Evolutionary conservation across 2,113 vertebrate species (phyloP).

Genomic region (Hippopotamus amphibius): DNA sequence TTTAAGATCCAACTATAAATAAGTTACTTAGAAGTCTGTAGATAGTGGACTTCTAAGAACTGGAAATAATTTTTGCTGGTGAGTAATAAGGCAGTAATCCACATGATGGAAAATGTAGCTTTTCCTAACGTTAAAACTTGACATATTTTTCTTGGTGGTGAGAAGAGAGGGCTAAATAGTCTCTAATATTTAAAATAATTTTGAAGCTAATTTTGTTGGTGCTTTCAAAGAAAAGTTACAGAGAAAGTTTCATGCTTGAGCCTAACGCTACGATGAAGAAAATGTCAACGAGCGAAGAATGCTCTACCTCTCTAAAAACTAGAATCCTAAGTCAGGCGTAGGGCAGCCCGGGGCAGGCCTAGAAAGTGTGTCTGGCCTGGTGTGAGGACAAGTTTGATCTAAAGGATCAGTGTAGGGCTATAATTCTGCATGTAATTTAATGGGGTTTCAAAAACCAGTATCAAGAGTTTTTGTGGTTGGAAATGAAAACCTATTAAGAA

Average conservation of each 20-base stretch:
- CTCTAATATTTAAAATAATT: not conserved
- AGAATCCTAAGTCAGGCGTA: not conserved
- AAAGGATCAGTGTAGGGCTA: not conserved
- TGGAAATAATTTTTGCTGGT: not conserved
- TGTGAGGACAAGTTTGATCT: not conserved
- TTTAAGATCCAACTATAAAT: not conserved
- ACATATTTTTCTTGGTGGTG: not conserved
- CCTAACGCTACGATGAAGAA: not conserved
- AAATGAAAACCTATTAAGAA: not conserved
- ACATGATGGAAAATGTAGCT: not conserved
- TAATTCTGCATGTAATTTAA: not conserved
- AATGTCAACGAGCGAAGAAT: not conserved
- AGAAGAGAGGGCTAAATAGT: not conserved
- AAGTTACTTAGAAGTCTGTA: not conserved
- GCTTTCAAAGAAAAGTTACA: slow-evolving; percentile 42
- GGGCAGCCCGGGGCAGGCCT: not conserved
- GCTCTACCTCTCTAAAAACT: not conserved
- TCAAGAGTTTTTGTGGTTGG: not conserved
- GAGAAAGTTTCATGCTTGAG: not conserved
- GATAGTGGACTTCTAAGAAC: not conserved
- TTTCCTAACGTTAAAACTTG: not conserved
- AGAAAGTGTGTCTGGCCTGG: not conserved
- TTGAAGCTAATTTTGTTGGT: not conserved
- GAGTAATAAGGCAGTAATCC: not conserved
- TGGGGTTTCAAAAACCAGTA: slow-evolving; percentile 1